A percentile compares a stretch with the other conserved stretches of the same genome.
Conservation (phyloP, 1,140 invertebrate species). For the Meloidogyne chitwoodi region DNA sequence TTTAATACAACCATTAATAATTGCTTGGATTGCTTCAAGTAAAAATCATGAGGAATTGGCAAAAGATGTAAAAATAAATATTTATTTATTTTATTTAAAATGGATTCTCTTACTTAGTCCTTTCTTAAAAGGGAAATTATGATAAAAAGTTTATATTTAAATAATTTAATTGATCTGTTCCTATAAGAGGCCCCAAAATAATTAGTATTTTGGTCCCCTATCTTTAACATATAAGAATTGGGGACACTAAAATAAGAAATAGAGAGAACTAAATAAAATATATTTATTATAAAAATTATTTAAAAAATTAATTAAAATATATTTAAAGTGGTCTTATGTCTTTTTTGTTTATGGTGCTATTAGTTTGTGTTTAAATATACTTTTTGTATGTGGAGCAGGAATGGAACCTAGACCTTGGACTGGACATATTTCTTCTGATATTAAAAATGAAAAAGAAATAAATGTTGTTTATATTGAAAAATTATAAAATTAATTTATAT, state of each 20-base stretch:
- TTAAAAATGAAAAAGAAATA: not conserved
- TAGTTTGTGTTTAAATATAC: not conserved
- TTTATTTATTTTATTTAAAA: not conserved
- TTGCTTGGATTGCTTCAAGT: slow-evolving; percentile 1
- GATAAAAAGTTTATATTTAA: no score
- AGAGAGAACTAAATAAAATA: no score
- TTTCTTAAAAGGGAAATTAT: no score
- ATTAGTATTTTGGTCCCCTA: no score
- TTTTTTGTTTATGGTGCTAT: slow-evolving; percentile 12
- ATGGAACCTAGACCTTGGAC: not conserved
- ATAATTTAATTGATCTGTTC: no score
- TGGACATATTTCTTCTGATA: not conserved
- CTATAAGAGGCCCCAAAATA: no score
- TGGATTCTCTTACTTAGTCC: no score
- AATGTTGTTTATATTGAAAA: not conserved
- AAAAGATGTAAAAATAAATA: not conserved
- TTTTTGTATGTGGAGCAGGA: slow-evolving; percentile 10
- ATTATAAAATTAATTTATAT: not conserved
- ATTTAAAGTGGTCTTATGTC: slow-evolving; percentile 11
- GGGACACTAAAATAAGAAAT: no score
- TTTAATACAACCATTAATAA: slow-evolving; percentile 16
- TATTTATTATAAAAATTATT: no score
- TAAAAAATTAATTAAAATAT: not conserved
- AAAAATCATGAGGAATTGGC: not conserved
- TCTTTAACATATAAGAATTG: no score